phyloP scores from a whole-genome alignment of 2,888 invertebrate species.

The Callinectes sapidus region DNA sequence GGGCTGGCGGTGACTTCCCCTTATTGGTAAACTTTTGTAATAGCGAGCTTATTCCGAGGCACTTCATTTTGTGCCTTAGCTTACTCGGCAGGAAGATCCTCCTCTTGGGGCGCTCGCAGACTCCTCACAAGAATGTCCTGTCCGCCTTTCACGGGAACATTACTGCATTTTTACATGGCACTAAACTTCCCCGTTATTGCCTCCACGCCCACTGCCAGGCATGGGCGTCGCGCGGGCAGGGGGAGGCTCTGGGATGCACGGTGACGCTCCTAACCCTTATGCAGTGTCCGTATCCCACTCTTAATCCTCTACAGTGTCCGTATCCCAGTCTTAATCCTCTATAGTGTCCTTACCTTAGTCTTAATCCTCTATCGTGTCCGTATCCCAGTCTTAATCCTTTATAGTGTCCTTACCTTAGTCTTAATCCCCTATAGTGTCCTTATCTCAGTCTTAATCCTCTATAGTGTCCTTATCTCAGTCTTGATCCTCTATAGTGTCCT shows the following conservation, averaged over 20 bases:
- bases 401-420: neutral
- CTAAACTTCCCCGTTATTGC: conserved; percentile 12
- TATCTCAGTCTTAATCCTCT: no score
- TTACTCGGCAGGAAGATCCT: conserved; percentile 1
- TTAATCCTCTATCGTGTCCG: neutral
- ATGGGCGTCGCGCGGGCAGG: neutral
- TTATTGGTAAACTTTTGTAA: conserved; percentile 48
- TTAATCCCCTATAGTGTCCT: no score
- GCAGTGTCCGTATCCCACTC: neutral
- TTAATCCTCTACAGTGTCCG: no score
- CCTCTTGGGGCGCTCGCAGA: neutral
- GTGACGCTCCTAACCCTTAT: neutral
- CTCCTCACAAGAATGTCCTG: conserved; percentile 4
- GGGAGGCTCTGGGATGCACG: neutral
- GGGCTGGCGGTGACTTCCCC: conserved; percentile 4
- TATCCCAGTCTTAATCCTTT: no score
- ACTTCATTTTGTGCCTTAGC: conserved; percentile 22
- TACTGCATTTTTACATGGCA: neutral
- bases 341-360: no score
- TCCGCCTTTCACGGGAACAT: neutral
- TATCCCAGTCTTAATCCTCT: no score
- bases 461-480: no score
- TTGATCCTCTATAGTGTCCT: no score
- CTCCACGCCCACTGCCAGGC: neutral
- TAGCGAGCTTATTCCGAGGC: conserved; percentile 25